Percentiles rank a stretch among this genome's conserved stretches.
These are phyloP conservation scores for Illadopsis cleaveri DNA, from an alignment of 2,113 vertebrate genomes.

Conservation along the genomic window DNA sequence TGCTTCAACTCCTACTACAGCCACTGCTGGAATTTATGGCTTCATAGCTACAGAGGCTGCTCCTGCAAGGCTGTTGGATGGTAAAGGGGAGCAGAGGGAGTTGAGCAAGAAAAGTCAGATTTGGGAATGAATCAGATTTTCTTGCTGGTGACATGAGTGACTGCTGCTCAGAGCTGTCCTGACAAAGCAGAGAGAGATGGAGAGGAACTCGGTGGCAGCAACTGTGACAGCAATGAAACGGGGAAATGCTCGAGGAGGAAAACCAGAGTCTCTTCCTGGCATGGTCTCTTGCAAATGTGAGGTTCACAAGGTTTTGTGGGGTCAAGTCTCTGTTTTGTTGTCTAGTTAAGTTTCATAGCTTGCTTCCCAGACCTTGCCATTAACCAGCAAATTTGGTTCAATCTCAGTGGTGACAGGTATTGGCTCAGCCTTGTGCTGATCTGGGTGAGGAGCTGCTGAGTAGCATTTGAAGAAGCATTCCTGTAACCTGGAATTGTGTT, in stretches of 20 bases:
- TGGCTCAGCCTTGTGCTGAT: not conserved
- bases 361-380: not conserved
- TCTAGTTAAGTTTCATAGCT: not conserved
- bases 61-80: not conserved
- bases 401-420: too few relatives aligned
- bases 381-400: not conserved
- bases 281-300: not conserved
- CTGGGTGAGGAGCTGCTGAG: not conserved
- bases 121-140: not conserved
- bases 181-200: not conserved
- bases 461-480: not conserved
- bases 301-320: not conserved
- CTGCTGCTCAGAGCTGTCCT: not conserved
- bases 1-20: not conserved
- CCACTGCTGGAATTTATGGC: not conserved
- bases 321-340: not conserved
- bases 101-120: not conserved
- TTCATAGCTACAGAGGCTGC: not conserved
- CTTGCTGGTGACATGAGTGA: not conserved
- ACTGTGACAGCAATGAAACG: not conserved
- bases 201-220: accelerated
- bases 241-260: not conserved
- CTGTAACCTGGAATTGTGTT: not conserved
- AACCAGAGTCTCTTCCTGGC: not conserved
- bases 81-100: not conserved